These are phyloP conservation scores for Cryptocephalus primarius DNA, from an alignment of 2,888 invertebrate species.

Conservation along the genomic window DNA sequence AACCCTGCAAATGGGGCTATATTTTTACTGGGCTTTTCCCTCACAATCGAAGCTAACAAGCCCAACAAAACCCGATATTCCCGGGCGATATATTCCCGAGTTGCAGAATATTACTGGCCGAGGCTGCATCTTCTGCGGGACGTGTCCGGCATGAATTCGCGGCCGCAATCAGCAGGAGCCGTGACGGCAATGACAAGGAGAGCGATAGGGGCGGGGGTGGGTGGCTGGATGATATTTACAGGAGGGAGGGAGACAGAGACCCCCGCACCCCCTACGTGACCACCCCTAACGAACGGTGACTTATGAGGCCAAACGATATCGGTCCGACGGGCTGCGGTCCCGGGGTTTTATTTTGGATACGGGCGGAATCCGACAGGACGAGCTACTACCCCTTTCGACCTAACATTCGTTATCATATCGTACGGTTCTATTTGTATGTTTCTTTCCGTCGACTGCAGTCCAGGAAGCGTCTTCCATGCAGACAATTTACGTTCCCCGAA, in stretches of 20 bases:
- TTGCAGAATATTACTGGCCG: constrained; percentile 26
- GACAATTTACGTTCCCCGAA: neutral
- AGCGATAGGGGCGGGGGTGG: constrained; percentile 4
- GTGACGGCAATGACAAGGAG: constrained; percentile 33
- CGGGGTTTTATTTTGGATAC: constrained; percentile 5
- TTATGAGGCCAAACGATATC: constrained; percentile 10
- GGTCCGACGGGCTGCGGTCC: constrained; percentile 1
- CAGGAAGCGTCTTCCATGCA: neutral
- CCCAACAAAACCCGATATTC: constrained; percentile 5
- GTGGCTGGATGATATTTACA: too few relatives aligned
- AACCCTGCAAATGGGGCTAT: too few relatives aligned
- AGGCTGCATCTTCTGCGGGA: constrained; percentile 26
- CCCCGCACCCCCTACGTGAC: constrained; percentile 11
- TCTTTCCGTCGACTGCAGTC: too few relatives aligned
- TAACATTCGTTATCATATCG: too few relatives aligned
- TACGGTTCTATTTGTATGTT: too few relatives aligned
- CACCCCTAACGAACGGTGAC: constrained; percentile 11
- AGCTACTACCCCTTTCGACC: too few relatives aligned
- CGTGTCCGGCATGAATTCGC: constrained; percentile 35
- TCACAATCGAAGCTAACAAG: neutral
- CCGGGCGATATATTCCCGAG: constrained; percentile 14
- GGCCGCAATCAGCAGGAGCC: constrained; percentile 32
- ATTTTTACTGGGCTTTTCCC: too few relatives aligned
- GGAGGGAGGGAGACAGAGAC: constrained; percentile 12
- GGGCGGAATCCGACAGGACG: constrained; percentile 3